These are phyloP conservation scores for Hydrolagus affinis DNA, from an alignment of 2,113 vertebrate species.

Conservation along the genomic window DNA sequence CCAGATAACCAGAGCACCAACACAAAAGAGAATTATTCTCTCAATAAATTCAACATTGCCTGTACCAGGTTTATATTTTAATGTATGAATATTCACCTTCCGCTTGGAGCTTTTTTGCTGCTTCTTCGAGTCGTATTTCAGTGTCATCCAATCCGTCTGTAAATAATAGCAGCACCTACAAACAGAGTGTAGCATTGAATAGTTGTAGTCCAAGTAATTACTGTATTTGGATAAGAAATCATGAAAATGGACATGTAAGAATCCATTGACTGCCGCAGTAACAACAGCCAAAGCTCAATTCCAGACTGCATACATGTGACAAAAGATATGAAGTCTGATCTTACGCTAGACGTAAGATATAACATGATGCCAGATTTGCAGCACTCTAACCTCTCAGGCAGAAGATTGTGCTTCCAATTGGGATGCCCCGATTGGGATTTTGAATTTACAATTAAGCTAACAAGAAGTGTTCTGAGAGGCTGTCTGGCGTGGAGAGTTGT, in stretches of 20 bases:
- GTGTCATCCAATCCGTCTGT: conserved; percentile 72
- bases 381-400: too few species aligned
- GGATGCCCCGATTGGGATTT: too few species aligned
- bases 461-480: too few species aligned
- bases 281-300: not conserved
- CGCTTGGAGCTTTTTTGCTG: conserved; percentile 47
- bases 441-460: too few species aligned
- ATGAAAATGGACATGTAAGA: not conserved
- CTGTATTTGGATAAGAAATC: not conserved
- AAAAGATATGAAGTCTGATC: too few species aligned
- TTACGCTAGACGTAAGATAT: too few species aligned
- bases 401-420: too few species aligned
- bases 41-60: too few species aligned
- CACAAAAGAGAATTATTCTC: not conserved
- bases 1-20: not conserved
- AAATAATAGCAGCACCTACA: conserved; percentile 74
- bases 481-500: too few species aligned
- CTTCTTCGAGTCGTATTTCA: conserved; percentile 49
- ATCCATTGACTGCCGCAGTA: not conserved
- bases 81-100: conserved; percentile 47
- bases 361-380: too few species aligned
- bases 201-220: not conserved
- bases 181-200: conserved; percentile 28
- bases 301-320: too few species aligned
- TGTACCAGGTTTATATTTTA: too few species aligned